Evolutionary conservation across 2,797 vertebrate species (phyloP).

Genomic region (Dipus sagitta): DNA sequence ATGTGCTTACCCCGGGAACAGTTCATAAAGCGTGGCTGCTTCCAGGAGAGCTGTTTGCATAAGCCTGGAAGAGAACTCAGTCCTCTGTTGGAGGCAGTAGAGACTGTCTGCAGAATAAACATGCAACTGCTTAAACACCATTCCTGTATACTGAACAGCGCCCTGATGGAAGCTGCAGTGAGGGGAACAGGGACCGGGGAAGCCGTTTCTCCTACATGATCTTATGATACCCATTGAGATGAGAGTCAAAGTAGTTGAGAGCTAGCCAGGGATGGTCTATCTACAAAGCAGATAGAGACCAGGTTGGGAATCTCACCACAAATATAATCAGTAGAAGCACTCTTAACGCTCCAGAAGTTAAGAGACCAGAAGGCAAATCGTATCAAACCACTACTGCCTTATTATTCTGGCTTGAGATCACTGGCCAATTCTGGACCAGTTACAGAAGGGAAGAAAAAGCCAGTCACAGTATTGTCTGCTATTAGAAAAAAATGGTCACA

Average conservation of each 20-base stretch:
- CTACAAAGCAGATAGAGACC: neutral
- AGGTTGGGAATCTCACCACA: neutral
- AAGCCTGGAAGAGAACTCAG: conserved; percentile 46
- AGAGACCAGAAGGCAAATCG: neutral
- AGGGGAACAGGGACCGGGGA: neutral
- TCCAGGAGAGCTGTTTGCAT: conserved; percentile 76
- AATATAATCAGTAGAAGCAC: neutral
- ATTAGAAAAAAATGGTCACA: neutral
- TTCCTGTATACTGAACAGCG: neutral
- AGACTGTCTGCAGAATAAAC: conserved; percentile 78
- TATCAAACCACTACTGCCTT: neutral
- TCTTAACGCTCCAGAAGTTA: neutral
- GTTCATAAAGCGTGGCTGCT: conserved; percentile 77
- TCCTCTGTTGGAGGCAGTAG: conserved; percentile 43
- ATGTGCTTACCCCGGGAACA: conserved; percentile 69
- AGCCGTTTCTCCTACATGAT: neutral
- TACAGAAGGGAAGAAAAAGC: neutral
- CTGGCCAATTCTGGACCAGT: neutral
- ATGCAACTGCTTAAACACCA: conserved; percentile 57
- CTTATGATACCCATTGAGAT: neutral
- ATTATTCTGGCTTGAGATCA: neutral
- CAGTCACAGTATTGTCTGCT: neutral
- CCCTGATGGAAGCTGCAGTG: neutral
- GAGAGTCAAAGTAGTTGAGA: neutral
- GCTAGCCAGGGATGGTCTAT: neutral